Evolutionary conservation across 2,113 vertebrate species (phyloP), one percentile per base, ranked within the genome.

Genomic region (Pygoscelis antarcticus): DNA sequence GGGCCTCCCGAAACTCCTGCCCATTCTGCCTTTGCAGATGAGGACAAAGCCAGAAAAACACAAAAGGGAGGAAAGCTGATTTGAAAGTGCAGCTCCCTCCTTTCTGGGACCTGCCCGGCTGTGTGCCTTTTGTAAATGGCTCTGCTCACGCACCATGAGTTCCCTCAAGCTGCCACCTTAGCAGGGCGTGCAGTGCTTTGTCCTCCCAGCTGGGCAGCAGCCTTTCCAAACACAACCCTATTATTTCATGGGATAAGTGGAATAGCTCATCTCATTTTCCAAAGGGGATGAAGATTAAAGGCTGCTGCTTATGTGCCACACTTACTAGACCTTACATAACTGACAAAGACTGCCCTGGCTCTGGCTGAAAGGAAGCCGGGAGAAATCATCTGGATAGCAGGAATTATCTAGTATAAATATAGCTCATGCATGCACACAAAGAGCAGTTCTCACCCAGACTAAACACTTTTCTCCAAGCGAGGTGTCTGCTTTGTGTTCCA

Each of bases 391-490:
- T 96, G 96, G 83, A 40, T 94, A 78, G 92, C 54, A 74, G 79
- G 83, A 94, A 97, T 80, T 90, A 84, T 83, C 82, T 80, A 42
- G 91, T 97, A 96, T 66, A 94, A 97, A 95, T 95, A 93, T 92
- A 95, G 74, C 71, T 42, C 54, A 62, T n/a, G 79, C 38, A 0
- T 27, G 71, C 71, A 49, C 88, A 96, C 92, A 97, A 85, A 95
- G 78, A 97, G 85, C 64, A 52, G 52, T 77, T 96, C 90, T 95
- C 97, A 87, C 75, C 55, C 96, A 97, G 89, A 96, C 91, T 95
- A 96, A 97, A 97, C 97, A 96, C 91, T 96, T 80, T 52, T 83
- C 91, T 96, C 71, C 89, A 81, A 95, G 95, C 3, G 36, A 90
- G 90, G 95, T 97, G 93, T 93, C 94, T 95, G 94, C 92, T 96